These are phyloP conservation scores for rabbit (Oryctolagus cuniculus) DNA, from an alignment of 2,113 vertebrate genomes.

Conservation along the genomic window DNA sequence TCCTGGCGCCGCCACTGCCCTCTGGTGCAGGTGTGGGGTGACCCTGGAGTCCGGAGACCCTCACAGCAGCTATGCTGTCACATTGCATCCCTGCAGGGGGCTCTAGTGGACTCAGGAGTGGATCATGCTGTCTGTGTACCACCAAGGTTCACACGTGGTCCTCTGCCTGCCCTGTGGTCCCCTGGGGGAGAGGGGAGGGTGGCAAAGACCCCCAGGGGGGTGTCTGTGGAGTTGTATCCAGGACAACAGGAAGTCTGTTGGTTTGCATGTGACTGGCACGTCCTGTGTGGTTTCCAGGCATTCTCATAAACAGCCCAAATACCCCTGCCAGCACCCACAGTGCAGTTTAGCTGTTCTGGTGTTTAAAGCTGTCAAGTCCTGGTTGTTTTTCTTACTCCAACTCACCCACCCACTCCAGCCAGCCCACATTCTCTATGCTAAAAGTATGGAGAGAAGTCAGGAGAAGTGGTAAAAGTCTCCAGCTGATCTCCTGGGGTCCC, in stretches of 20 bases:
- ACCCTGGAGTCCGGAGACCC: background rate
- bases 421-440: background rate
- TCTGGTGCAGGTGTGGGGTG: background rate
- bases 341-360: background rate
- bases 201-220: background rate
- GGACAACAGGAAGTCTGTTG: background rate
- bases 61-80: background rate
- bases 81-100: background rate
- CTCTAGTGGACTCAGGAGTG: background rate
- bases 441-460: background rate
- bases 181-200: background rate
- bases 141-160: fast-evolving
- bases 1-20: background rate
- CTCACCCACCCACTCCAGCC: background rate
- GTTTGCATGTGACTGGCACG: background rate
- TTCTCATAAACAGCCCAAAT: background rate
- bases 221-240: background rate
- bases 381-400: background rate
- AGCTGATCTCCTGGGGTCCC: background rate
- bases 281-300: background rate
- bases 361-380: background rate
- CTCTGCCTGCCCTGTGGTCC: background rate
- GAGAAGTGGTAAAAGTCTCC: too few relatives aligned
- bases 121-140: fast-evolving
- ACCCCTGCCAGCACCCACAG: background rate